These are phyloP conservation scores for Phania funesta DNA, from an alignment of 2,888 invertebrate genomes.

Conservation along the genomic window DNA sequence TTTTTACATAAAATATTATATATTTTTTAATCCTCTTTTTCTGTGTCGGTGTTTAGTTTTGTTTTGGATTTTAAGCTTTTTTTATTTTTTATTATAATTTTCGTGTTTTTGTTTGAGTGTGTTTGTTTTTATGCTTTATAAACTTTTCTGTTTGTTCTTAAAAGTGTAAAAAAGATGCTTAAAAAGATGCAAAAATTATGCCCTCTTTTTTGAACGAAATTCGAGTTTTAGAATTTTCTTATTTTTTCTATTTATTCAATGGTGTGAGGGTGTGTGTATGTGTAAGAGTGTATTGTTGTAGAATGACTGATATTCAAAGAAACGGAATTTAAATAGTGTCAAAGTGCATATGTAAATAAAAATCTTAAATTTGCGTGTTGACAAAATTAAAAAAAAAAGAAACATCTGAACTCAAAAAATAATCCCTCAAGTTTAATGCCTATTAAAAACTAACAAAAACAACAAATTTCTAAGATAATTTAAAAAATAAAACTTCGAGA, in stretches of 20 bases:
- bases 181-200: neutral
- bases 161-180: neutral
- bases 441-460: no score
- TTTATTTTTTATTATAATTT: neutral
- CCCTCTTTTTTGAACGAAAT: neutral
- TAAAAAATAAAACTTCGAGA: no score
- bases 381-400: no score
- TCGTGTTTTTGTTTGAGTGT: neutral
- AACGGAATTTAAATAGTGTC: neutral
- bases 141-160: conserved; percentile 4
- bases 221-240: neutral
- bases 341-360: neutral
- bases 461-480: no score
- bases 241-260: neutral
- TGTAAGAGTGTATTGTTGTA: neutral
- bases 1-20: conserved; percentile 45
- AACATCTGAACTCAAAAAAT: no score
- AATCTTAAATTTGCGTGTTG: neutral
- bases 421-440: no score
- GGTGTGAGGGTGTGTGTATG: neutral
- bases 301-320: neutral
- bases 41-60: conserved; percentile 28
- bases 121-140: neutral
- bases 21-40: conserved; percentile 29
- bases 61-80: conserved; percentile 7